phyloP scores from a whole-genome alignment of 92 coral and sea anemone species.

The Epizoanthus stellaris region DNA sequence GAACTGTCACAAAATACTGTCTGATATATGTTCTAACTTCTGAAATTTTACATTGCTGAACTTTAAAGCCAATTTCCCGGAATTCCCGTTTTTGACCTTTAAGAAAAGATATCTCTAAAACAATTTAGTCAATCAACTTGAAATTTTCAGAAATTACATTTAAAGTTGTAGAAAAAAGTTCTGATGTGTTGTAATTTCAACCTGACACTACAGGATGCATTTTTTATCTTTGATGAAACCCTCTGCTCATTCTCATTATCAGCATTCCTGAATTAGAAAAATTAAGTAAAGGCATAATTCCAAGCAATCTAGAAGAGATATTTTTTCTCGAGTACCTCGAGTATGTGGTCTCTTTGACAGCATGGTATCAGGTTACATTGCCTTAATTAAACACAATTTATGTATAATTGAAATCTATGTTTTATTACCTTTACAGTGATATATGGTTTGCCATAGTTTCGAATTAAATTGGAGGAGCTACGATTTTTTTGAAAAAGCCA shows the following conservation, averaged over 20 bases:
- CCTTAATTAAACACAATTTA: background rate
- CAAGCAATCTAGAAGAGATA: background rate
- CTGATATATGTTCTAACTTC: conserved; percentile 4
- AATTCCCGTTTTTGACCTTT: conserved; percentile 25
- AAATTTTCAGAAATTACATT: conserved; percentile 43
- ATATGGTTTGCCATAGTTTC: conserved; percentile 31
- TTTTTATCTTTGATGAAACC: conserved; percentile 14
- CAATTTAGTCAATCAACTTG: conserved; percentile 34
- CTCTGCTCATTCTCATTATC: conserved; percentile 17
- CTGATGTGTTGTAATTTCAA: conserved; percentile 16
- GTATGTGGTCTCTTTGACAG: conserved; percentile 22
- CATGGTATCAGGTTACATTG: conserved; percentile 21
- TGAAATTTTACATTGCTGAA: conserved; percentile 10
- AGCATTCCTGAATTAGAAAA: background rate
- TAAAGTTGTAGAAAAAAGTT: background rate
- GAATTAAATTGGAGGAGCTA: conserved; percentile 10
- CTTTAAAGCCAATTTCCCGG: conserved; percentile 35
- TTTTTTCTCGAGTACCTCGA: conserved; percentile 33
- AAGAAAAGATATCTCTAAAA: conserved; percentile 45
- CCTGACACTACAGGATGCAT: background rate
- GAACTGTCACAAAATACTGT: background rate
- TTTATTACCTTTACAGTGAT: conserved; percentile 19
- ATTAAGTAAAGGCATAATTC: background rate
- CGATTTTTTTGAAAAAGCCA: background rate
- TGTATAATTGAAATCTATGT: background rate